A percentile compares a stretch with the other conserved stretches of the same genome.
Evolutionary conservation across 1,140 invertebrate species (phyloP).

Genomic region (Chrysoperla carnea): DNA sequence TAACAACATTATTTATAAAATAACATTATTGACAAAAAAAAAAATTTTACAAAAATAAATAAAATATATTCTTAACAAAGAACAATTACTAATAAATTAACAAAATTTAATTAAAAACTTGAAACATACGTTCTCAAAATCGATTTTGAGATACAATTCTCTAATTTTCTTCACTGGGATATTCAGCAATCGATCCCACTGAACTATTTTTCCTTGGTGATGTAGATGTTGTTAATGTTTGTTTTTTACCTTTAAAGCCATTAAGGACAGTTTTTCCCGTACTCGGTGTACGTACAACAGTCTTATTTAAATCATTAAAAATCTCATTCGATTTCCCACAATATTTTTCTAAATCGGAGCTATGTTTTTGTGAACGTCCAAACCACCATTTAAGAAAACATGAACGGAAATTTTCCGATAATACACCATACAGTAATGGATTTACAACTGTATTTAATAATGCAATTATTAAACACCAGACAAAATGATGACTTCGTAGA

Average conservation of each 20-base stretch:
- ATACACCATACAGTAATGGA: slow-evolving; percentile 59
- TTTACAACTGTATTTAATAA: slow-evolving; percentile 58
- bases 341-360: background rate
- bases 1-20: too few species aligned
- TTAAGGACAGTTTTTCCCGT: background rate
- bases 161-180: background rate
- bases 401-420: slow-evolving; percentile 56
- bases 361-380: background rate
- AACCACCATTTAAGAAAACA: slow-evolving; percentile 26
- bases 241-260: background rate
- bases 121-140: too few species aligned
- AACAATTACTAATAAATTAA: too few species aligned
- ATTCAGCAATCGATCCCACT: background rate
- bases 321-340: background rate
- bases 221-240: background rate
- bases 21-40: too few species aligned
- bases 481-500: slow-evolving; percentile 31
- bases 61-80: too few species aligned
- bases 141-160: too few species aligned
- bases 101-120: too few species aligned
- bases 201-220: background rate
- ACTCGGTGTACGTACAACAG: background rate
- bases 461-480: slow-evolving; percentile 36
- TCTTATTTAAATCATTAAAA: background rate
- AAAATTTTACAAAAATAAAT: too few species aligned